Evolutionary conservation across 23 tunicate species (phyloP), one percentile per base, ranked within the genome.

Genomic region (Phallusia fumigata): DNA sequence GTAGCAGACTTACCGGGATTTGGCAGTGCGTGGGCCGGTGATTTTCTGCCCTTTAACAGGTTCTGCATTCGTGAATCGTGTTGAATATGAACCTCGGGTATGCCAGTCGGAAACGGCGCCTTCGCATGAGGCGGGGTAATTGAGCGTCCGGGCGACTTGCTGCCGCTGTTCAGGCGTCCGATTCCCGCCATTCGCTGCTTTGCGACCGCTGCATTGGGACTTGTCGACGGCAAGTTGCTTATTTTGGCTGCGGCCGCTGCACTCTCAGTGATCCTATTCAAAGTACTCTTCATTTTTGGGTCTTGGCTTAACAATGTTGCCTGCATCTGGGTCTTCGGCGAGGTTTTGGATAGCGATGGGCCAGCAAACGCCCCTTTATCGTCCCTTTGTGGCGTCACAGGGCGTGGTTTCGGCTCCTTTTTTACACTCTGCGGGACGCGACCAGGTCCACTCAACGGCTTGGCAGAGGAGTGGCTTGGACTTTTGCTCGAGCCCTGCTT

Each of bases 111-210:
- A 21, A 44, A 49, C 19, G 80, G 83, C 28, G 33, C 82, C n/a
- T 81, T 76, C 2, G 58, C 80, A 30, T 88, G 86, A 11, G 92
- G 92, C 30, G 92, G 86, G 52, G 93, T 83, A 50, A 65, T 52
- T 30, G 84, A 52, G 33, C 86, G 65, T 0, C 74, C 86, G 21
- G 86, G 86, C 16, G 87, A 83, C 65, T 79, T 83, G 74, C 65
- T 76, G 53, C 81, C 79, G 31, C 73, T 36, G 0, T 64, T 32
- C 21, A 82, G 82, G 44, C 86, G 82, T 49, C 36, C 50, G 15
- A 44, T 76, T 16, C 47, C 75, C 31, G 51, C 50, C 32, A 74
- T 31, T 18, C 36, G 36, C 33, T 76, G 80, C 32, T 88, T 88
- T 51, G 81, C 31, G 64, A 31, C 78, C 10, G 34, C 86, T 0